A percentile compares a stretch with the other conserved stretches of the same genome.
Conservation (phyloP, 1,140 invertebrate genomes). For the Stegodyphus dumicola region DNA sequence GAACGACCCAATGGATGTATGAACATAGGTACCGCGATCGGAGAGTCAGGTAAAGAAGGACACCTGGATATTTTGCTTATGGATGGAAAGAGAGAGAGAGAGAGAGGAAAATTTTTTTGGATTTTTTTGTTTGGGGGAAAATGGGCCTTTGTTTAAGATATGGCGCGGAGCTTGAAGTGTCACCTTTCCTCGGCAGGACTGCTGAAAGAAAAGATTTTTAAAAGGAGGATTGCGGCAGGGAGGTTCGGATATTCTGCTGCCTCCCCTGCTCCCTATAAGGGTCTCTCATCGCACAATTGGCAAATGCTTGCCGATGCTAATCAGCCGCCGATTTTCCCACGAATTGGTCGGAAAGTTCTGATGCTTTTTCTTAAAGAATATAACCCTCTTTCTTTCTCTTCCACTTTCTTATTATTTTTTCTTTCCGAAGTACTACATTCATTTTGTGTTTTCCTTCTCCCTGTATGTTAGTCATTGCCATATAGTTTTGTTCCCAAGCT, state of each 20-base stretch:
- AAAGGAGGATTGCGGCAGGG: not conserved
- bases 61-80: slow-evolving; percentile 49
- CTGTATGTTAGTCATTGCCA: slow-evolving; percentile 48
- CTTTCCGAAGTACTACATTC: not conserved
- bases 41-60: not conserved
- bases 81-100: not conserved
- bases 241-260: not conserved
- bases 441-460: not conserved
- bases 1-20: not conserved
- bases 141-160: slow-evolving; percentile 39
- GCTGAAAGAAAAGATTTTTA: slow-evolving; percentile 19
- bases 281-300: slow-evolving; percentile 35
- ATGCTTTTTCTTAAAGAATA: slow-evolving; percentile 11
- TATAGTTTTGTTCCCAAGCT: slow-evolving; percentile 42
- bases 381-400: not conserved
- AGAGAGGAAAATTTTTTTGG: not conserved
- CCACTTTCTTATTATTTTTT: slow-evolving; percentile 9
- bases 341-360: slow-evolving; percentile 10
- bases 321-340: slow-evolving; percentile 43
- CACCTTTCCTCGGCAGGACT: slow-evolving; percentile 11
- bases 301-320: slow-evolving; percentile 39
- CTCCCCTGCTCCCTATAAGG: slow-evolving; percentile 1
- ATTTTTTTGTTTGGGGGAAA: slow-evolving; percentile 38
- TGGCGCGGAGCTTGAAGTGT: slow-evolving; percentile 18
- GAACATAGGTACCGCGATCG: not conserved